Evolutionary conservation across 2,888 invertebrate genomes (phyloP).

Genomic region (Leptogaster cylindrica): DNA sequence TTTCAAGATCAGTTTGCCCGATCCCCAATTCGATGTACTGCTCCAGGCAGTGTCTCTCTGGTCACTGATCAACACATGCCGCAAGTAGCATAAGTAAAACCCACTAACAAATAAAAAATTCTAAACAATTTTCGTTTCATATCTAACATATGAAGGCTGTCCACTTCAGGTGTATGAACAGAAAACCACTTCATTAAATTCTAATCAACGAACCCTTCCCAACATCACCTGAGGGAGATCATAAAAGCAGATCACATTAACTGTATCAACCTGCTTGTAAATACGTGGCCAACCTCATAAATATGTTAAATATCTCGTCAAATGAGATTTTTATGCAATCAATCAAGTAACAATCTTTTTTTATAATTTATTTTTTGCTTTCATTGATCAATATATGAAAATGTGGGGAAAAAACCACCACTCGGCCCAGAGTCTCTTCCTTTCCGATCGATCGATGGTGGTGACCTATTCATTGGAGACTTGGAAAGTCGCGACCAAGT

Average conservation of each 20-base stretch:
- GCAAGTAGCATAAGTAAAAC: too few species aligned
- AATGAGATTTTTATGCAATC: slow-evolving; percentile 49
- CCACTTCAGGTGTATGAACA: not conserved
- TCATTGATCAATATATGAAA: not conserved
- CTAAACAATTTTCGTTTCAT: not conserved
- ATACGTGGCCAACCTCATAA: slow-evolving; percentile 45
- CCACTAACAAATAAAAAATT: too few species aligned
- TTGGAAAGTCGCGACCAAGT: not conserved
- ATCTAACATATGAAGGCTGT: not conserved
- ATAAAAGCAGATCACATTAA: slow-evolving; percentile 46
- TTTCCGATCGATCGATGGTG: not conserved
- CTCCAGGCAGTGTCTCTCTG: too few species aligned
- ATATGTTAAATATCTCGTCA: slow-evolving; percentile 49
- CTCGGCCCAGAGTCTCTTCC: not conserved
- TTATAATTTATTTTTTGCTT: slow-evolving; percentile 4
- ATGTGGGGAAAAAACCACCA: slow-evolving; percentile 9
- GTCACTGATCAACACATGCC: too few species aligned
- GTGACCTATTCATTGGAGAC: not conserved
- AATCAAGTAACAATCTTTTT: slow-evolving; percentile 40
- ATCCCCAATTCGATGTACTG: too few species aligned
- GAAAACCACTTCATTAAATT: slow-evolving; percentile 13
- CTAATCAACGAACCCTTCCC: slow-evolving; percentile 18
- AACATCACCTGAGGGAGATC: slow-evolving; percentile 12
- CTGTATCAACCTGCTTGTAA: slow-evolving; percentile 46
- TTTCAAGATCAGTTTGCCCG: too few species aligned